Evolutionary conservation across 37 sponge, comb jelly and placozoan species (phyloP), one percentile per base, ranked within the genome.

Genomic region (Eunapius fragilis): DNA sequence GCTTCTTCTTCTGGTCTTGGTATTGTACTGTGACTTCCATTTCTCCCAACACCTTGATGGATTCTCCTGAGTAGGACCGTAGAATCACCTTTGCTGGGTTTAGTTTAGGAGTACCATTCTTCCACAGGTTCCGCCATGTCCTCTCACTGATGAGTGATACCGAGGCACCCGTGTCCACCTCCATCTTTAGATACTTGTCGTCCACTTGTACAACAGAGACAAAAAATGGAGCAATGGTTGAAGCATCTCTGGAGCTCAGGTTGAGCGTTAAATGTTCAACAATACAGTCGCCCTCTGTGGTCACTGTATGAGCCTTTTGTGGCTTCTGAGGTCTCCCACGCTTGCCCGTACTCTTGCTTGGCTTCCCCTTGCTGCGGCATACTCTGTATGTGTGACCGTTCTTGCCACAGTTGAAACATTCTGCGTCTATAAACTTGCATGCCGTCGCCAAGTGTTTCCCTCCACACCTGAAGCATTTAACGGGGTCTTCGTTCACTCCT

Each of bases 111-210:
- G 27, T 50, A 28, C 47, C 67, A 37, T 25, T 22, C 36, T 71
- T 25, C 33, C 30, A 23, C 37, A 81, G 74, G 45, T 36, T 19
- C 28, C 50, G 49, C 31, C 74, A 81, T 19, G 69, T 81, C 25
- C 27, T n/a, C n/a, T 48, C 67, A 24, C 50, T 68, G 26, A 89
- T 78, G 19, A 88, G 31, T 77, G 89, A 83, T 31, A 82, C 70
- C 23, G 89, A 70, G 25, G 83, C 83, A 36, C 89, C 89, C 26
- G 89, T 88, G 83, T 88, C 89, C 14, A 82, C 33, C 67, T 88
- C 83, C 89, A 88, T 89, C 37, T 84, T 25, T 9, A 89, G 17
- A 58, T 58, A 58, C 58, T 58, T 58, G 58, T 58, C 17, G 58
- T 58, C 58, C 58, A 58, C 58, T 58, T 58, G 58, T n/a, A n/a